A percentile compares a stretch with the other conserved stretches of the same genome.
Conservation (phyloP, 2,888 invertebrate species). For the Limnephilus marmoratus region DNA sequence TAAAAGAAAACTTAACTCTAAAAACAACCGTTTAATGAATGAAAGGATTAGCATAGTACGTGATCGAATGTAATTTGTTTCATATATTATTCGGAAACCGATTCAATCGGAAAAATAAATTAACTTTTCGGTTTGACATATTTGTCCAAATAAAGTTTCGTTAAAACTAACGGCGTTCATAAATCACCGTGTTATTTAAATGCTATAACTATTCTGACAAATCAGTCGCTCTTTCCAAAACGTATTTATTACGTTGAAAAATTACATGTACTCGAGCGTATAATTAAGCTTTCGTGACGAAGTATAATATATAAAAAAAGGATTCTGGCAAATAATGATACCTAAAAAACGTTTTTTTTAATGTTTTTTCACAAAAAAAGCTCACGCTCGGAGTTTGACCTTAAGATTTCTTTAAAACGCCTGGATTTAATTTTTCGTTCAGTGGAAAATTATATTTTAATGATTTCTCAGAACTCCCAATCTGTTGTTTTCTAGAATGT, state of each 20-base stretch:
- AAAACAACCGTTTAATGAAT: not conserved
- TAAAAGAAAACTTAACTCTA: too few species aligned
- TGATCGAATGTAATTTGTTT: slow-evolving; percentile 1
- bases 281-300: not conserved
- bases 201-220: not conserved
- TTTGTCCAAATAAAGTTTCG: not conserved
- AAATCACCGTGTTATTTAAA: not conserved
- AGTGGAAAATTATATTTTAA: not conserved
- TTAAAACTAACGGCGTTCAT: not conserved
- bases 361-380: not conserved
- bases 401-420: not conserved
- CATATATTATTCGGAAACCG: slow-evolving; percentile 8
- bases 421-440: too few species aligned
- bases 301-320: not conserved
- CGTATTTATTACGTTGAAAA: not conserved
- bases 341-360: not conserved
- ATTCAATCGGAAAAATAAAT: not conserved
- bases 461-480: not conserved
- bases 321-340: not conserved
- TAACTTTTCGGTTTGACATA: not conserved
- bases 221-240: not conserved
- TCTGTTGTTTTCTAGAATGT: too few species aligned
- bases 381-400: not conserved
- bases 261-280: not conserved
- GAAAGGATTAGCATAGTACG: not conserved